A percentile compares a stretch with the other conserved stretches of the same genome.
Evolutionary conservation across 92 coral and sea anemone genomes (phyloP).

Genomic region (Pocillopora grandis): DNA sequence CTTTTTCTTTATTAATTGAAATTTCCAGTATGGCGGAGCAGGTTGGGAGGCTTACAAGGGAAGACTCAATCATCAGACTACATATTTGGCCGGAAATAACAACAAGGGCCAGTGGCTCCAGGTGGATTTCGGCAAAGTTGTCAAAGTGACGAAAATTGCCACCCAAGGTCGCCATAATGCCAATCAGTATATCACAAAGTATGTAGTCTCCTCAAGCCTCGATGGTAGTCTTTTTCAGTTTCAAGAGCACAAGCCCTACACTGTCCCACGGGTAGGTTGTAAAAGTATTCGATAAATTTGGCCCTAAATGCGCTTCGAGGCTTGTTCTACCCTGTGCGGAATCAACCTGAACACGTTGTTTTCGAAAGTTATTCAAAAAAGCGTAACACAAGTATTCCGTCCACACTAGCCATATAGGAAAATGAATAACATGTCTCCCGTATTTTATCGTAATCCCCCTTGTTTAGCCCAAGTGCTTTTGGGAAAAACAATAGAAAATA

Average conservation of each 20-base stretch:
- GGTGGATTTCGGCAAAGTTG: conserved; percentile 31
- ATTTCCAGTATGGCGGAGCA: conserved; percentile 20
- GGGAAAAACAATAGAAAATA: too few species aligned
- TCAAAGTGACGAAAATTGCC: conserved; percentile 36
- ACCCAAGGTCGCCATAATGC: conserved; percentile 20
- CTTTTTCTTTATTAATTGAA: too few species aligned
- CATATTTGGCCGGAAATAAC: conserved; percentile 3
- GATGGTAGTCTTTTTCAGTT: conserved; percentile 22
- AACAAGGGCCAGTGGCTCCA: conserved; percentile 36
- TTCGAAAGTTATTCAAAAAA: too few species aligned
- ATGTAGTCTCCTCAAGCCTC: conserved; percentile 18
- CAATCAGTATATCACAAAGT: conserved; percentile 24
- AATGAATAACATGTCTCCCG: too few species aligned
- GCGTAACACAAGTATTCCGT: too few species aligned
- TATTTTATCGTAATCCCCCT: too few species aligned
- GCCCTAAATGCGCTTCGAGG: too few species aligned
- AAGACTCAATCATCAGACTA: conserved; percentile 8
- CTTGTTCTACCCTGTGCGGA: too few species aligned
- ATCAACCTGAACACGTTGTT: too few species aligned
- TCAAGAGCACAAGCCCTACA: conserved; percentile 18
- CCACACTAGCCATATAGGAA: too few species aligned
- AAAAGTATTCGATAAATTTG: not conserved
- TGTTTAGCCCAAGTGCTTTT: too few species aligned
- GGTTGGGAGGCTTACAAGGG: conserved; percentile 8
- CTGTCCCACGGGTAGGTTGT: conserved; percentile 25